Evolutionary conservation across 2,888 invertebrate genomes (phyloP).

Genomic region (Epiblema foenella): DNA sequence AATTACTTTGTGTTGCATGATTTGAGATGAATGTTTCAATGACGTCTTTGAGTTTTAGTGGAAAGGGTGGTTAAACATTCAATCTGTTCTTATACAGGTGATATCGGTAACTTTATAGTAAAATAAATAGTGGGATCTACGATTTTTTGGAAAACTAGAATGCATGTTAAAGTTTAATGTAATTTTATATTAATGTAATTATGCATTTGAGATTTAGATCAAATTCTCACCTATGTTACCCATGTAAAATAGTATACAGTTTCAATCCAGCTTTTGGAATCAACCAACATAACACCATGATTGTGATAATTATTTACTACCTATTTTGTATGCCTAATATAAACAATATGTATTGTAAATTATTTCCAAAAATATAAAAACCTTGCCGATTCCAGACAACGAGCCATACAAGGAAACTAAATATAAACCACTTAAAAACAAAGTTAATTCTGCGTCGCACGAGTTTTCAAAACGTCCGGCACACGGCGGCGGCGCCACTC

Average conservation of each 20-base stretch:
- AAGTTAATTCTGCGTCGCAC: background rate
- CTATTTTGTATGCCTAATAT: too few species aligned
- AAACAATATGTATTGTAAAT: background rate
- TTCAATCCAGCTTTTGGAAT: too few species aligned
- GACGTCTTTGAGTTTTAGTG: slow-evolving; percentile 15
- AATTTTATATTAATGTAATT: too few species aligned
- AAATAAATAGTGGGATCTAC: too few species aligned
- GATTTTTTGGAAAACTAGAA: too few species aligned
- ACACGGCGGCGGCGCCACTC: slow-evolving; percentile 48
- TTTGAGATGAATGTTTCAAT: slow-evolving; percentile 11
- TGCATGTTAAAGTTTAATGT: too few species aligned
- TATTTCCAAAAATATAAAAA: background rate
- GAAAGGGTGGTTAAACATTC: background rate
- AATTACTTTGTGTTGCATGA: slow-evolving; percentile 26
- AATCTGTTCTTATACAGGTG: slow-evolving; percentile 1
- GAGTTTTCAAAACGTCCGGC: background rate
- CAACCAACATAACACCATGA: background rate
- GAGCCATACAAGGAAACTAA: background rate
- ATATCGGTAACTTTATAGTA: background rate
- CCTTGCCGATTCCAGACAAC: background rate
- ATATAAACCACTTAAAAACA: background rate
- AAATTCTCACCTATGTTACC: too few species aligned
- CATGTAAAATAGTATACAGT: too few species aligned
- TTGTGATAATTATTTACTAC: background rate
- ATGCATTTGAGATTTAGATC: too few species aligned